Evolutionary conservation across 2,113 vertebrate species (phyloP).

Genomic region (Oreotrochilus melanogaster): DNA sequence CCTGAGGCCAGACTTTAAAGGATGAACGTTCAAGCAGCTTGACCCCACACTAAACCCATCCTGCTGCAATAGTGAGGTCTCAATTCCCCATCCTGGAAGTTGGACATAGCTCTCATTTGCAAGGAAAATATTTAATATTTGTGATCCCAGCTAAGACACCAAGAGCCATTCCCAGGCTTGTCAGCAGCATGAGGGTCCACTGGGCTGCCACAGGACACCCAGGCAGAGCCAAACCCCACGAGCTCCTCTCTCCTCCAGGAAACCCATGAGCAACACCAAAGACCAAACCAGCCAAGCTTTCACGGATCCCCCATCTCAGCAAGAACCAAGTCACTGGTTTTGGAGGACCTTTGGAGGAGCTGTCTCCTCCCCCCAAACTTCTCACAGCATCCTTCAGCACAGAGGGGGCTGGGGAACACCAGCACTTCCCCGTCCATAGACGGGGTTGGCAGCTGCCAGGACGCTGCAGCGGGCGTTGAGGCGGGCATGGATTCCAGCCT

Average conservation of each 20-base stretch:
- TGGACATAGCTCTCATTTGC: neutral
- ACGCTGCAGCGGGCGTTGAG: conserved; percentile 97
- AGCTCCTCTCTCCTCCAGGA: neutral
- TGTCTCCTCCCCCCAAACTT: neutral
- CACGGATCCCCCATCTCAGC: accelerated
- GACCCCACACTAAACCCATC: neutral
- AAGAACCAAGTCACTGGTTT: neutral
- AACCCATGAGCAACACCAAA: accelerated
- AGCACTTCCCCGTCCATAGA: conserved; percentile 91
- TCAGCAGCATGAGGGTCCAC: neutral
- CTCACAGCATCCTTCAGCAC: neutral
- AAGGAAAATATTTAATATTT: neutral
- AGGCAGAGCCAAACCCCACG: accelerated
- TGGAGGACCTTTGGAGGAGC: neutral
- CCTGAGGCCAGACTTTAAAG: neutral
- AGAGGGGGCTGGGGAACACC: accelerated
- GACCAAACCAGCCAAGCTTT: neutral
- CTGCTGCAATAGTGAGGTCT: neutral
- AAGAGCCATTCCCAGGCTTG: neutral
- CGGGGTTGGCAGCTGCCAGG: conserved; percentile 93
- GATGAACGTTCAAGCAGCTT: neutral
- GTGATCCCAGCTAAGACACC: neutral
- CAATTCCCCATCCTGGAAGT: neutral
- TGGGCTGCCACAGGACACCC: neutral
- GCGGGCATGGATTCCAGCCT: conserved; percentile 95